phyloP scores from a whole-genome alignment of 2,113 vertebrate genomes.

The Corythornis vintsioides region DNA sequence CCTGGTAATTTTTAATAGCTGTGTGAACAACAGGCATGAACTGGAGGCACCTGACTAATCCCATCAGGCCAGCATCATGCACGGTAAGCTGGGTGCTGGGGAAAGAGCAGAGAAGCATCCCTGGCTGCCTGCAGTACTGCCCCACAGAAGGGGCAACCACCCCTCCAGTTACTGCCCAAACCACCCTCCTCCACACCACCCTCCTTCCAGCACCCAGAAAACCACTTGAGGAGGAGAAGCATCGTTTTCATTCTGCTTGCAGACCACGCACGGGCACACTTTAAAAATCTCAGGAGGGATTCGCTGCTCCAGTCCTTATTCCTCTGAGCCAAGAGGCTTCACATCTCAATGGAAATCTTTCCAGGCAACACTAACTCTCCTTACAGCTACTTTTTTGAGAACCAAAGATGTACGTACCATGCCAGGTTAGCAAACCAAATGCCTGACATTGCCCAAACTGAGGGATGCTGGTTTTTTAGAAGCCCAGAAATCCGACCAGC shows the following conservation, averaged over 20 bases:
- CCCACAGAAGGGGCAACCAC: not conserved
- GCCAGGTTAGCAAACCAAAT: not conserved
- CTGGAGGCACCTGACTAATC: conserved; percentile 18
- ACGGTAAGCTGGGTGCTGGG: not conserved
- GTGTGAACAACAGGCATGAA: not conserved
- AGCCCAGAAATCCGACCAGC: not conserved
- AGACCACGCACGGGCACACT: not conserved
- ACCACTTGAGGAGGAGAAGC: not conserved
- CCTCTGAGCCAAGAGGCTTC: not conserved
- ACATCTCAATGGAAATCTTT: not conserved
- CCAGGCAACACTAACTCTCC: not conserved
- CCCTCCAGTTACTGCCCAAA: not conserved
- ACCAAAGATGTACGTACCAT: not conserved
- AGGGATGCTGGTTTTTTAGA: not conserved
- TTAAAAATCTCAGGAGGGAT: not conserved
- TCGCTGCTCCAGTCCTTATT: accelerated
- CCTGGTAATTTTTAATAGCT: not conserved
- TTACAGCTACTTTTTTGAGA: not conserved
- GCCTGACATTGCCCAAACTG: not conserved
- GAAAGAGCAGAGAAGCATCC: not conserved
- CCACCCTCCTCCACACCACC: not conserved
- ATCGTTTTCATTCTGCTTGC: accelerated
- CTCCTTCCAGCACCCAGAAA: not conserved
- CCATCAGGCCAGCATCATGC: not conserved
- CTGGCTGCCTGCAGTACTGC: not conserved